Evolutionary conservation across 2,888 invertebrate species (phyloP), one percentile per base, ranked within the genome.

Genomic region (Drosophila longiperda): DNA sequence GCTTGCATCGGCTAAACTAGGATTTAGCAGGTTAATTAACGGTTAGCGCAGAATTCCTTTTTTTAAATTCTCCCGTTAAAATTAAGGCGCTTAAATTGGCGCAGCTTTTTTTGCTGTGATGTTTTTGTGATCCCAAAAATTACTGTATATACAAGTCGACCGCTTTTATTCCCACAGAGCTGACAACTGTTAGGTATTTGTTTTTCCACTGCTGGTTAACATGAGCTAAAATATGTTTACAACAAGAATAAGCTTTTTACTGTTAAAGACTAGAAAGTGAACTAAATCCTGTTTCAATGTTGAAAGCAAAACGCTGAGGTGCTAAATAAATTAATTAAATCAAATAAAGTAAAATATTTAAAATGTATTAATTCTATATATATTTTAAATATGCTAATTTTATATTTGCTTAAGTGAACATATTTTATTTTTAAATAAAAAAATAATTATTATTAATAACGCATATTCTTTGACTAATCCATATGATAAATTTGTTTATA

Each of bases 221-320:
- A 32, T 59, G 29, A 11, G 0, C 15, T 5, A 32, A n/a, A 32
- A 45, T 23, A 9, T n/a, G 40, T 32, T 73, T 20, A 3, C 36
- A 26, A 29, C 8, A 0, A 49, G 59, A 45, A 3, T 20, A 8
- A 15, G 54, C 63, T 70, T 57, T 38, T 0, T 3, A 17, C 20
- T 15, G 20, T 45, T 1, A 1, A 8, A 7, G 29, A 29, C 7
- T 45, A 45, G 3, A 29, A 9, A 20, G 8, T 26, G 53, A 23
- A 17, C 54, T 45, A 38, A 55, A 75, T 15, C 2, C 33, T n/a
- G 3, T n/a, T 61, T 75, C 69, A 61, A 73, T 42, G 33, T 60
- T 68, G 60, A 68, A 67, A 11, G 15, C 12, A 3, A 20, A n/a
- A 4, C 6, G 7, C 12, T n/a, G 49, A 50, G 29, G 0, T 20